Evolutionary conservation across 2,797 vertebrate genomes (phyloP), one percentile per base, ranked within the genome.

Genomic region (Danio kyathit): DNA sequence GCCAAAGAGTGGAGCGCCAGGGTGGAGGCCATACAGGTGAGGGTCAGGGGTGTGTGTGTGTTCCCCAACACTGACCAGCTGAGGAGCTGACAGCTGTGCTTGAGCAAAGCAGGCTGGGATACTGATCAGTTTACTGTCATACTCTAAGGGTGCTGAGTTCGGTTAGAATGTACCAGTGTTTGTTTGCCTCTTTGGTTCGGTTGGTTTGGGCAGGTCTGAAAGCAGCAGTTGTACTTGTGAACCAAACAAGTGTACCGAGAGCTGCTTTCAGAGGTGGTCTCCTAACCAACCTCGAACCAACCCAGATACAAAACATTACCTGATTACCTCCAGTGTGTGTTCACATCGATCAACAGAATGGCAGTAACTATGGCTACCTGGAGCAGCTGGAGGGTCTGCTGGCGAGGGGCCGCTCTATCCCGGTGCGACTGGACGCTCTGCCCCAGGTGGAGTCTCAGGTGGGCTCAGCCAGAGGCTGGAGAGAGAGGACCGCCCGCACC

Each of bases 361-460:
- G 98, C 61, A 95, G 88, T 83, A 97, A 92, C 88, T 99, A 96
- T 10, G 96, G 97, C 0, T 99, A 99, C 90, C 89, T 99, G 88
- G 97, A 99, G 83, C 97, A 99, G 85, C 93, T 99, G 88, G 98
- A 99, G 93, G 96, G 89, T 80, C 89, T 99, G 82, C 93, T 98
- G 88, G 94, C 94, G 8, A 94, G 96, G 72, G 98, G 98, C 1
- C 97, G 97, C 19, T 97, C 97, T 9, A 97, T 99, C 82, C 97
- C 98, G 0, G 96, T 99, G 44, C 94, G 96, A 5, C 94, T 99
- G 0, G 98, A 99, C 17, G 94, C 96, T 0, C 91, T 99, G 80
- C 94, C 95, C 0, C 97, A 99, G 88, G 95, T 99, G 85, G 98
- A 99, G 86, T 97, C 97, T 0, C 97, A 99, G 89, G 97, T 99